phyloP scores from a whole-genome alignment of 2,888 invertebrate species.

The Geophilus truncorum region DNA sequence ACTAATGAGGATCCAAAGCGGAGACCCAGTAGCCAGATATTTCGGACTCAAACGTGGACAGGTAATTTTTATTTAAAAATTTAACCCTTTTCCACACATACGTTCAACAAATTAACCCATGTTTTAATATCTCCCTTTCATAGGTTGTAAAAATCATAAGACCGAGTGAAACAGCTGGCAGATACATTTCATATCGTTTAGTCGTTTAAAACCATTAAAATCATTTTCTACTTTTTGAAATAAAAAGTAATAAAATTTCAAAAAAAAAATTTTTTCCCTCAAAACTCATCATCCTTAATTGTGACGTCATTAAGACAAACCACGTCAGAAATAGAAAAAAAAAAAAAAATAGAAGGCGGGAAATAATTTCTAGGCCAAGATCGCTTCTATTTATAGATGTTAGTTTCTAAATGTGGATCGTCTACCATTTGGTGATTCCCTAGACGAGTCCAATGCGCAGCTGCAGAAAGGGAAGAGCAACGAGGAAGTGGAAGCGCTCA shows the following conservation, averaged over 20 bases:
- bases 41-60: constrained; percentile 98
- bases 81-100: too few relatives aligned
- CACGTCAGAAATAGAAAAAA: not conserved
- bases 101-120: not conserved
- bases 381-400: not conserved
- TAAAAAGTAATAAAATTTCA: too few relatives aligned
- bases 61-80: constrained; percentile 54
- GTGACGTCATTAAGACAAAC: not conserved
- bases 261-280: not conserved
- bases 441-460: not conserved
- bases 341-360: not conserved
- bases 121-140: constrained; percentile 43
- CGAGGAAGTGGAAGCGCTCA: not conserved
- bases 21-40: constrained; percentile 97
- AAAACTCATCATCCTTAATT: not conserved
- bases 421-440: not conserved
- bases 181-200: constrained; percentile 95
- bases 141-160: constrained; percentile 96
- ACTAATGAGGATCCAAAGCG: constrained; percentile 97
- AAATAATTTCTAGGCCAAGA: not conserved
- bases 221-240: not conserved
- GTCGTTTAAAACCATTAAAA: constrained; percentile 61
- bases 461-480: not conserved
- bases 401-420: not conserved
- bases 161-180: constrained; percentile 94